Base-by-base conservation (phyloP, 2,888 invertebrate species). In the Rhamnusium bicolor region DNA sequence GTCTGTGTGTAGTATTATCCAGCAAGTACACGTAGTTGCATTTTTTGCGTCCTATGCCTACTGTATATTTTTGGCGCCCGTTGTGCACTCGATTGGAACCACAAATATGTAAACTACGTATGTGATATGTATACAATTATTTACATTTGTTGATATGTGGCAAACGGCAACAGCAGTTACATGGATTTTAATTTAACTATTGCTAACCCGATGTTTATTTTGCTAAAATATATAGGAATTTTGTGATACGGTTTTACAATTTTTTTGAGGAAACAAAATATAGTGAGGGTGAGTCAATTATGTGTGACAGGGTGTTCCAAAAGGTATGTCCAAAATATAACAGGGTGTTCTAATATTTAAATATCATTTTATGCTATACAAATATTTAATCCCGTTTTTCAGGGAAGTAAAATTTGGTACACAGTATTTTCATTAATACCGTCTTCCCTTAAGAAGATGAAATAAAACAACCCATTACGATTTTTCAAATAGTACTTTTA, bases 11-110 rank as follows among this genome's bases (percentile, higher is more conserved):
- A 80, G 79, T 79, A 80, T 80, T 58, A 29, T 32, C 32, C 21
- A 47, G 6, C 61, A 46, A 21, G 67, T 51, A 29, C 65, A 32
- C 32, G 53, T 53, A 75, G 67, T 51, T 69, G 71, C 72, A 76
- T 77, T 82, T 80, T 80, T 80, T 77, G 72, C 72, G 72, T 70
- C 32, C 62, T 19, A 47, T 78, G 79, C 75, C 76, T 73, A 75
- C 75, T 74, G 76, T 60, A 76, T 54, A 74, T 80, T 82, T 83
- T 83, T 80, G 81, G 81, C 73, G 78, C 79, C 79, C 69, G 71
- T 75, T 82, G 73, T 75, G 51, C 80, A 79, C 60, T 80, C 72
- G 74, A 27, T 69, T 75, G 80, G 80, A 81, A 81, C 79, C 63
- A 67, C 8, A 51, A 75, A 68, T 69, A 62, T 54, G 51, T 54